These are phyloP conservation scores for Apotomis capreana DNA, from an alignment of 2,888 invertebrate genomes.

Conservation along the genomic window DNA sequence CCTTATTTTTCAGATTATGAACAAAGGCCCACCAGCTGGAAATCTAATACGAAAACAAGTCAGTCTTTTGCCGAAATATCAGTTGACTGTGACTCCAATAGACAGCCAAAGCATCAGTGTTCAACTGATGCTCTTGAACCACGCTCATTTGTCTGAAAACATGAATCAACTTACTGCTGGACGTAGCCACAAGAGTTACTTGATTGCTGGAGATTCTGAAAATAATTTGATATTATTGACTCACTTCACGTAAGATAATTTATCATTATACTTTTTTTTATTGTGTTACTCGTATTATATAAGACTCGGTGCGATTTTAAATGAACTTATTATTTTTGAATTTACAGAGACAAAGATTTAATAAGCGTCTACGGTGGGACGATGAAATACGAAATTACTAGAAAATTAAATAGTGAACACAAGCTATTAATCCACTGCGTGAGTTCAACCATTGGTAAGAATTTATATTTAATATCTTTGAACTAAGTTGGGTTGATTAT, in stretches of 20 bases:
- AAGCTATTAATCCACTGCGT: slow-evolving; percentile 82
- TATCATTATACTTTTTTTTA: neutral
- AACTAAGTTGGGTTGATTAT: too few species aligned
- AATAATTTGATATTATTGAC: slow-evolving; percentile 84
- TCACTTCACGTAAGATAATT: slow-evolving; percentile 78
- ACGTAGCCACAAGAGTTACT: slow-evolving; percentile 77
- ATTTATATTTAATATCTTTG: neutral
- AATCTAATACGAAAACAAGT: slow-evolving; percentile 86
- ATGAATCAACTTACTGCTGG: slow-evolving; percentile 75
- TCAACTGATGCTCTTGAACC: slow-evolving; percentile 71
- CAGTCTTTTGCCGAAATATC: slow-evolving; percentile 85
- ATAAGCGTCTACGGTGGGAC: slow-evolving; percentile 71
- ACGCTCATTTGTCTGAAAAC: slow-evolving; percentile 69
- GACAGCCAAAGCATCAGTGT: slow-evolving; percentile 64
- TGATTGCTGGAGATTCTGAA: slow-evolving; percentile 86
- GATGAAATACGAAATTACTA: slow-evolving; percentile 70
- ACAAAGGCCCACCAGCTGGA: slow-evolving; percentile 89
- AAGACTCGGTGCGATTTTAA: too few species aligned
- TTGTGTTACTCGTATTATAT: neutral
- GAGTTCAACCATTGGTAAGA: slow-evolving; percentile 83
- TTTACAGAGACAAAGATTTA: slow-evolving; percentile 72
- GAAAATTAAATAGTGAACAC: slow-evolving; percentile 68
- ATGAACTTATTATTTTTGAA: neutral
- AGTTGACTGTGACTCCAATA: slow-evolving; percentile 67
- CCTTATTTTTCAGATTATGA: slow-evolving; percentile 83